Base-by-base conservation (phyloP, 37 sponge, comb jelly and placozoan genomes). In the Beroe forskalii region DNA sequence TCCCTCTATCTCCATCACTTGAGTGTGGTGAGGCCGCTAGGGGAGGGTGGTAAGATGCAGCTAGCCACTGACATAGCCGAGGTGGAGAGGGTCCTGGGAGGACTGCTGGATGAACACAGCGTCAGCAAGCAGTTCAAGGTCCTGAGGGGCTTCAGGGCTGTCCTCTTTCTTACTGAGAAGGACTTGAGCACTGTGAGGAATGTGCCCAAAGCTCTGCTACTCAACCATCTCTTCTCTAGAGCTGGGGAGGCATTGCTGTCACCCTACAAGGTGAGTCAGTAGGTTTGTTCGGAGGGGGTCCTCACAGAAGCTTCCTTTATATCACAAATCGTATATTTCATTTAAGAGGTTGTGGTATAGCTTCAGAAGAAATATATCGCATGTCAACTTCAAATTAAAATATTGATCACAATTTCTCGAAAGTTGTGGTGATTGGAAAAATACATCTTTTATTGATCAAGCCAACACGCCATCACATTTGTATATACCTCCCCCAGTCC, bases 31-130 rank as follows among this genome's bases (percentile, higher is more conserved):
- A 86, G 96, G 32, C 99, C 99, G 6, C 93, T 98, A 62, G 92
- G 93, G 32, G 99, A 96, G 86, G 93, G 91, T 27, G 99, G 99
- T 20, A 94, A 93, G 67, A 92, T 98, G 94, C 91, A 90, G 67
- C 62, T 98, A 28, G 94, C 96, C n/a, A 94, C 95, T 22, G 99
- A 98, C 90, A 93, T 98, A 91, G 94, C 99, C 4, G 94, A 96
- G 91, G 93, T 96, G 62, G 86, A 80, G 86, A 80, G 86, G 48
- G 86, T 80, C 4, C 55, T 80, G 28, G 55, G 55, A 4, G 55
- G 55, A 24, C 55, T 80, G 55, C 25, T 44, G 9, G 86, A 44
- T 1, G 86, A 41, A 25, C 55, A 80, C n/a, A 20, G 48, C n/a
- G 86, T 41, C 55, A 44, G 55, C 31, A 22, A 80, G 44, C 24